A percentile compares a stretch with the other conserved stretches of the same genome.
These are phyloP conservation scores for Chironomus riparius DNA, from an alignment of 2,888 invertebrate genomes.

Conservation along the genomic window DNA sequence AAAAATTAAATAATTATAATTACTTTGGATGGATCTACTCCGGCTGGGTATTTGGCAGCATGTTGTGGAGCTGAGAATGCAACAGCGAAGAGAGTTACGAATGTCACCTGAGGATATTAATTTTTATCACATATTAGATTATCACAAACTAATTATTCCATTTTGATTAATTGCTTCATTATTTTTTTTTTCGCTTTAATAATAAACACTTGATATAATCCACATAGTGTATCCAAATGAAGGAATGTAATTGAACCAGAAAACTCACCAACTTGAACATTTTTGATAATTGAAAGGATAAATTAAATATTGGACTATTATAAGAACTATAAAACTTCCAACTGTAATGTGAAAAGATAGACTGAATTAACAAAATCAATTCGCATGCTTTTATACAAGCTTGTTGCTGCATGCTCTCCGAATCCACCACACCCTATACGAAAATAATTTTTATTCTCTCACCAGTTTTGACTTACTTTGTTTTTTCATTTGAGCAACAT, in stretches of 20 bases:
- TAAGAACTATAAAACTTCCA: slow-evolving; percentile 38
- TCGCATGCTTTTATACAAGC: slow-evolving; percentile 14
- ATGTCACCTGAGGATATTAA: background rate
- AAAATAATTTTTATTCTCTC: slow-evolving; percentile 3
- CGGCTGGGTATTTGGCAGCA: slow-evolving; percentile 44
- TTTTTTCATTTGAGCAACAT: too few species aligned
- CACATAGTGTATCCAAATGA: background rate
- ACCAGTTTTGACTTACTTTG: background rate
- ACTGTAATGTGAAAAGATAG: slow-evolving; percentile 29
- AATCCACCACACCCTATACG: slow-evolving; percentile 23
- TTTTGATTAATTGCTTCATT: background rate
- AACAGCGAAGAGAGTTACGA: slow-evolving; percentile 30
- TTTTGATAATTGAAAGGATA: background rate
- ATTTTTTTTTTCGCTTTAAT: background rate
- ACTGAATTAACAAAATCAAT: slow-evolving; percentile 20
- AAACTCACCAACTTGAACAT: slow-evolving; percentile 25
- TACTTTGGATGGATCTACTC: slow-evolving; percentile 42
- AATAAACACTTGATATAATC: background rate
- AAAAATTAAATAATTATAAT: too few species aligned
- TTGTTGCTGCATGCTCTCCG: background rate
- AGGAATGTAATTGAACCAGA: background rate
- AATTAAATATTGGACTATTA: slow-evolving; percentile 14
- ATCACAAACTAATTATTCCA: too few species aligned
- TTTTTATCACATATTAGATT: too few species aligned
- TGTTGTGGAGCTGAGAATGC: slow-evolving; percentile 40